phyloP scores from a whole-genome alignment of 2,797 vertebrate genomes.

The Neomorphus geoffroyi region DNA sequence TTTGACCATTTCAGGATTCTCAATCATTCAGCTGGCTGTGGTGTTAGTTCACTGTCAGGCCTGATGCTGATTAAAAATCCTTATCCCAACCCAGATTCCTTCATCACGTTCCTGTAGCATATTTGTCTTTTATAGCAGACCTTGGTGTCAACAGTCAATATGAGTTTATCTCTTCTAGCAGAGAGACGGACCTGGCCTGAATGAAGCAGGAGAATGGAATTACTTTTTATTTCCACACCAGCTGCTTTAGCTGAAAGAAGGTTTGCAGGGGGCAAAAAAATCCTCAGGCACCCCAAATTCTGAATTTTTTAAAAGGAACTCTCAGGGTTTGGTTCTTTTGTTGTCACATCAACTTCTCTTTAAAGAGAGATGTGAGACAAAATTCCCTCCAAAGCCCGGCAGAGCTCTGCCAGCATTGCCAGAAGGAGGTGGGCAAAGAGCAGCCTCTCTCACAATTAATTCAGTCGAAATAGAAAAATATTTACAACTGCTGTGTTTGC shows the following conservation, averaged over 20 bases:
- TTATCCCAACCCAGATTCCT: not conserved
- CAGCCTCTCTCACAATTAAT: not conserved
- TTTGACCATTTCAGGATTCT: not conserved
- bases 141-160: conserved; percentile 14
- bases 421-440: not conserved
- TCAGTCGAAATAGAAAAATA: not conserved
- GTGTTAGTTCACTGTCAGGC: not conserved
- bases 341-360: not conserved
- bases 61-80: conserved; percentile 48
- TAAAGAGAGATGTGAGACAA: not conserved
- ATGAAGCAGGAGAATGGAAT: not conserved
- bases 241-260: not conserved
- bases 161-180: not conserved
- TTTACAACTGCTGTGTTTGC: not conserved
- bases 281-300: not conserved
- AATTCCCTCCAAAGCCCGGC: not conserved
- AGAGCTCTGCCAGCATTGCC: not conserved
- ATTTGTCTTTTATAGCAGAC: not conserved
- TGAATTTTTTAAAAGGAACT: not conserved
- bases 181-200: not conserved
- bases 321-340: not conserved
- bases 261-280: not conserved
- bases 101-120: not conserved
- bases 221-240: not conserved
- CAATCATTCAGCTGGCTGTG: not conserved